phyloP scores from a whole-genome alignment of 2,113 vertebrate species.

The Tricholaema leucomelas region DNA sequence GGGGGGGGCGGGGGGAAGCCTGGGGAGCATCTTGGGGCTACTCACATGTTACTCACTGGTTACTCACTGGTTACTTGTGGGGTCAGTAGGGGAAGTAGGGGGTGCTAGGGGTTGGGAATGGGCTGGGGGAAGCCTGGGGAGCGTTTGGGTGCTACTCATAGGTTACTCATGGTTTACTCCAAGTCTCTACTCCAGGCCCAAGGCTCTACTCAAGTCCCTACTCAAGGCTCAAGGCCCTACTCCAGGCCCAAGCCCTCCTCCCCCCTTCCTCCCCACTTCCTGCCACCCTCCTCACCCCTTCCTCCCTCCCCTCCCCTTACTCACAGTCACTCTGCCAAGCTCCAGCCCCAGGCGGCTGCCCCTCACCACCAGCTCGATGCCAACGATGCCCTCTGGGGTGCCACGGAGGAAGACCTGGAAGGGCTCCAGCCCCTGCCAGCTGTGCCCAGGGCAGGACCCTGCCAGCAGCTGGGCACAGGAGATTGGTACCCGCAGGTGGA shows the following conservation, averaged over 20 bases:
- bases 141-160: rapidly evolving
- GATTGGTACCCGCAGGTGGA: background rate
- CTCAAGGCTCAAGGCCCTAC: too few species aligned
- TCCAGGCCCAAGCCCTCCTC: background rate
- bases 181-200: too few species aligned
- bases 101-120: rapidly evolving
- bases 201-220: too few species aligned
- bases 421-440: background rate
- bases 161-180: too few species aligned
- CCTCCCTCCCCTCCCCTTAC: too few species aligned
- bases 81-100: too few species aligned
- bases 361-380: background rate
- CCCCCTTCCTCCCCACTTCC: too few species aligned
- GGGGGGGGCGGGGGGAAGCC: too few species aligned
- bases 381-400: background rate
- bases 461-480: background rate
- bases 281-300: too few species aligned
- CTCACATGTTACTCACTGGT: too few species aligned
- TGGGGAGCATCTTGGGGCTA: too few species aligned
- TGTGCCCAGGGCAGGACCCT: background rate
- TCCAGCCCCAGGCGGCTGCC: background rate
- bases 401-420: background rate
- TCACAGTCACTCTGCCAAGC: background rate
- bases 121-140: rapidly evolving
- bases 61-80: too few species aligned